phyloP scores from a whole-genome alignment of 2,888 invertebrate species.

The Drosophila sordidula region DNA sequence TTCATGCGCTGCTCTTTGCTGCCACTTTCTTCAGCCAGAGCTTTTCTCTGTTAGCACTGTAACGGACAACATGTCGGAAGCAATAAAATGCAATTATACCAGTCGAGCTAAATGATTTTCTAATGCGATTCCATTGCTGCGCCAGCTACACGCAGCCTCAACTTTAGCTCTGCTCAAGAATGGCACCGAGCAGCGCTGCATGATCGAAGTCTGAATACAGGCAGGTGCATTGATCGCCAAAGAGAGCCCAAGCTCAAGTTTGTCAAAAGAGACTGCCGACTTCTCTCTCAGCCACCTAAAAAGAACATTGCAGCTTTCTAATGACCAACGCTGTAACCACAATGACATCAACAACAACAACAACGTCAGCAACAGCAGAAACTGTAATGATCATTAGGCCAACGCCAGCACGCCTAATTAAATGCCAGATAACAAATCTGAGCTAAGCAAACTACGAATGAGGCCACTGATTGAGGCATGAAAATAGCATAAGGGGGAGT shows the following conservation, averaged over 20 bases:
- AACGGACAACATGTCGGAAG: conserved; percentile 70
- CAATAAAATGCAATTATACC: conserved; percentile 70
- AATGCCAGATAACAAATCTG: conserved; percentile 66
- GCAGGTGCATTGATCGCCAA: conserved; percentile 61
- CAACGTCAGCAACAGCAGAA: conserved; percentile 8
- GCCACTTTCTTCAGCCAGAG: conserved; percentile 63
- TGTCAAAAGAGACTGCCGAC: conserved; percentile 18
- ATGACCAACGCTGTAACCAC: conserved; percentile 63
- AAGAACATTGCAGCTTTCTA: conserved; percentile 70
- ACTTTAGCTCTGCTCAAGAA: conserved; percentile 21
- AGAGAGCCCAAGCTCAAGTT: conserved; percentile 41
- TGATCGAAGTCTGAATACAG: conserved; percentile 48
- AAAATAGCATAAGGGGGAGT: not conserved
- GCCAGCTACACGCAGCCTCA: conserved; percentile 28
- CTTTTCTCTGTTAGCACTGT: conserved; percentile 56
- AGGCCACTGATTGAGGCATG: conserved; percentile 59
- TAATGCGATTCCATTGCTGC: conserved; percentile 51
- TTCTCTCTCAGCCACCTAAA: conserved; percentile 13
- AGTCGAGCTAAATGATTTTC: conserved; percentile 65
- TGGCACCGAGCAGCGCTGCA: conserved; percentile 36
- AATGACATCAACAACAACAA: conserved; percentile 24
- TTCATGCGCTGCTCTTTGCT: conserved; percentile 53
- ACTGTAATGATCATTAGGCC: conserved; percentile 48
- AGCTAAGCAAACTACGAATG: conserved; percentile 50
- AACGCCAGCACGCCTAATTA: conserved; percentile 77